Percentiles rank a stretch among this genome's conserved stretches.
phyloP scores from a whole-genome alignment of 2,888 invertebrate genomes.

The Eledone cirrhosa region DNA sequence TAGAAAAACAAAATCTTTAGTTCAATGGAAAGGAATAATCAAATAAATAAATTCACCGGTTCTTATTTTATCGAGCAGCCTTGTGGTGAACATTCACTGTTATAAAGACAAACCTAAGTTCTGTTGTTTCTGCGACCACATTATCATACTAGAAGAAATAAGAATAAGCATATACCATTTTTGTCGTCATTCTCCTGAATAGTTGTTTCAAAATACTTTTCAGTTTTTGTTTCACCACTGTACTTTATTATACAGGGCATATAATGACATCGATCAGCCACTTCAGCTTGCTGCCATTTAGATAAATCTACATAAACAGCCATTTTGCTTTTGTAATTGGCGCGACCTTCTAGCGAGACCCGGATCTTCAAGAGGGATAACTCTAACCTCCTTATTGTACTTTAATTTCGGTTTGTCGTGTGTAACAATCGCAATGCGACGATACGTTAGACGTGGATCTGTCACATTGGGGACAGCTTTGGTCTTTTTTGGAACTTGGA shows the following conservation, averaged over 20 bases:
- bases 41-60: too few relatives aligned
- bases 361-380: not conserved
- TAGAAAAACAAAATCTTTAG: too few relatives aligned
- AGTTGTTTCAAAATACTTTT: constrained; percentile 44
- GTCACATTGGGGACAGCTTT: constrained; percentile 32
- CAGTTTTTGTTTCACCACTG: constrained; percentile 47
- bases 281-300: constrained; percentile 29
- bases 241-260: constrained; percentile 49
- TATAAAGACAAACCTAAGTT: too few relatives aligned
- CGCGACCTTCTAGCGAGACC: not conserved
- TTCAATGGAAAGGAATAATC: too few relatives aligned
- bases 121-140: too few relatives aligned
- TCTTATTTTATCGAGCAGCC: too few relatives aligned
- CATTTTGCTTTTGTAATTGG: constrained; percentile 32
- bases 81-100: too few relatives aligned
- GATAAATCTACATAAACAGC: constrained; percentile 32
- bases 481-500: constrained; percentile 42
- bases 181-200: constrained; percentile 35
- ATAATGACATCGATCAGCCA: constrained; percentile 40
- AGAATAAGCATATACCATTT: not conserved
- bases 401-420: not conserved
- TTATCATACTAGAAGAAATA: too few relatives aligned
- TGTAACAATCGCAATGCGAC: constrained; percentile 34
- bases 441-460: constrained; percentile 27
- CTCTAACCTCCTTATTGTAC: not conserved